Evolutionary conservation across 1,140 invertebrate genomes (phyloP), one percentile per base, ranked within the genome.

Genomic region (Ditylenchus dipsaci): DNA sequence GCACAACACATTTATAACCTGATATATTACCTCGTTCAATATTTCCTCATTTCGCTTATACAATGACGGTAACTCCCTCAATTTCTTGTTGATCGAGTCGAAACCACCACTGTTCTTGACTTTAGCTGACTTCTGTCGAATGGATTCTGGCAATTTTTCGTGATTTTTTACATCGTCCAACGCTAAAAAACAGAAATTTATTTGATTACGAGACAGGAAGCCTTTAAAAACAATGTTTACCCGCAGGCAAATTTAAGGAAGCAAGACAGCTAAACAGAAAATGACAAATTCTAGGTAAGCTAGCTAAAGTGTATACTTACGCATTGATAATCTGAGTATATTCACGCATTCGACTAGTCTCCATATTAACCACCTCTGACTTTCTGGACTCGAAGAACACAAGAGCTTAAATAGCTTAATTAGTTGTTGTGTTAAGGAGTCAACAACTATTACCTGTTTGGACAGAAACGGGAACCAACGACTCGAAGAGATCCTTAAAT

Each of bases 1-100:
- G 49, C 49, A 53, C 15, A 53, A 53, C 3, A 53, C 8, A 7
- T 1, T 3, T 53, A 17, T 7, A 26, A 21, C 15, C 3, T 53
- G 3, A 17, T 38, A 19, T 27, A 33, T n/a, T 13, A 91, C 90
- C 87, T 97, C 95, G 83, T 94, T 89, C 0, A 99, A 86, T 72
- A 99, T 95, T 84, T 98, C 95, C 58, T 89, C 89, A 85, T 98
- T 98, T 67, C 95, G 87, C 82, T 90, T 89, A 42, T 97, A 86
- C 47, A 95, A 85, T 71, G 91, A 90, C 0, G 95, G 95, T 53
- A 98, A 85, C 80, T 97, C 93, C 87, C 82, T 88, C 64, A 90
- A 87, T 73, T 88, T 79, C 38, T 79, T 87, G 68, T 38, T 80
- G 87, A 65, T 69, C 45, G 47, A 56, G 49, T 57, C 65, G 21